Evolutionary conservation across 2,888 invertebrate species (phyloP), one percentile per base, ranked within the genome.

Genomic region (Malachius bipustulatus): DNA sequence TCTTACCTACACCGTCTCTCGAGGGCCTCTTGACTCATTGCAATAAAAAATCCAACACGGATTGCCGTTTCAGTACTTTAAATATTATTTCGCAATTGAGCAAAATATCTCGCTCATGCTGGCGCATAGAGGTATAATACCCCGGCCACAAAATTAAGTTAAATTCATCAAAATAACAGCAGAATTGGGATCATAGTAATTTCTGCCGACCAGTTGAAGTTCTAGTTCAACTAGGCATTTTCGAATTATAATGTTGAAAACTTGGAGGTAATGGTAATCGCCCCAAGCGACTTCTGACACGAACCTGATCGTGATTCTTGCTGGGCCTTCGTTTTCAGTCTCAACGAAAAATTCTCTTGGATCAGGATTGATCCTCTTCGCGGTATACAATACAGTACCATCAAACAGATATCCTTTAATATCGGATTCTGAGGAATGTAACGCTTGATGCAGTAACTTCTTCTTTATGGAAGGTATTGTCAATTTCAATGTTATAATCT

Each of bases 131-230:
- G n/a, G n/a, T n/a, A n/a, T n/a, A n/a, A n/a, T n/a, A n/a, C n/a
- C n/a, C n/a, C n/a, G n/a, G n/a, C n/a, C n/a, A n/a, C n/a, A n/a
- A n/a, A n/a, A n/a, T n/a, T n/a, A n/a, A n/a, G n/a, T n/a, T n/a
- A n/a, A n/a, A n/a, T n/a, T n/a, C n/a, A n/a, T n/a, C n/a, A n/a
- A n/a, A n/a, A n/a, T n/a, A n/a, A n/a, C n/a, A n/a, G n/a, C n/a
- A n/a, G n/a, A n/a, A n/a, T n/a, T n/a, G n/a, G 80, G 69, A 57
- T 87, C 84, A 49, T 71, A 87, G 51, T 70, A 84, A 53, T 85
- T 77, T 1, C 84, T 62, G 0, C 79, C 77, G 14, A 87, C 71
- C 2, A 81, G 58, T 48, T 82, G 75, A 2, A 87, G 55, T 0
- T 77, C 56, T 11, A 87, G 56, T 2, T 70, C 57, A 1, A 65